These are phyloP conservation scores for Apamea anceps DNA, from an alignment of 2,888 invertebrate species.

Conservation along the genomic window DNA sequence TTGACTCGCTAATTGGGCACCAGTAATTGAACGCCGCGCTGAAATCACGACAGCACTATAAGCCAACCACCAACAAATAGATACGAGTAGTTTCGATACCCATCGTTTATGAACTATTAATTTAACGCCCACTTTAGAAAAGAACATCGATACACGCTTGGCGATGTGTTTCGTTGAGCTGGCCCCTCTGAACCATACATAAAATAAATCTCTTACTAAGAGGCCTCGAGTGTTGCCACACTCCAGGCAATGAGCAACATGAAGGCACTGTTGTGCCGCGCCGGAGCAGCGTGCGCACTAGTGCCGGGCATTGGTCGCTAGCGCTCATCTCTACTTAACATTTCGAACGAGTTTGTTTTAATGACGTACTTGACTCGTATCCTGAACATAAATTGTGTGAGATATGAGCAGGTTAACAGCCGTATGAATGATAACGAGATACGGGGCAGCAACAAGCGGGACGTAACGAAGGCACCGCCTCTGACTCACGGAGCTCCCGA, in stretches of 20 bases:
- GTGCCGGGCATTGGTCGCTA: background rate
- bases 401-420: constrained; percentile 30
- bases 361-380: constrained; percentile 6
- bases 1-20: constrained; percentile 16
- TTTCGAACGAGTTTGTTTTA: constrained; percentile 12
- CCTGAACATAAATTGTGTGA: constrained; percentile 29
- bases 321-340: constrained; percentile 5
- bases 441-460: constrained; percentile 1
- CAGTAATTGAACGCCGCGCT: constrained; percentile 12
- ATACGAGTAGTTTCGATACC: background rate
- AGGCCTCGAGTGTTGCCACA: background rate
- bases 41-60: constrained; percentile 5
- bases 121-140: background rate
- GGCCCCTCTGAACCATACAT: no score
- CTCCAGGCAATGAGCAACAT: background rate
- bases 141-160: background rate
- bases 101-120: background rate
- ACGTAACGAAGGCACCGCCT: background rate
- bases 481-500: background rate
- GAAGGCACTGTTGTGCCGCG: background rate
- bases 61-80: background rate
- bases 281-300: background rate
- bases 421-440: constrained; percentile 26
- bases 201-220: background rate
- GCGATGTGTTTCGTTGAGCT: background rate